Base-by-base conservation (phyloP, 1,140 invertebrate genomes). In the Penaeus indicus region DNA sequence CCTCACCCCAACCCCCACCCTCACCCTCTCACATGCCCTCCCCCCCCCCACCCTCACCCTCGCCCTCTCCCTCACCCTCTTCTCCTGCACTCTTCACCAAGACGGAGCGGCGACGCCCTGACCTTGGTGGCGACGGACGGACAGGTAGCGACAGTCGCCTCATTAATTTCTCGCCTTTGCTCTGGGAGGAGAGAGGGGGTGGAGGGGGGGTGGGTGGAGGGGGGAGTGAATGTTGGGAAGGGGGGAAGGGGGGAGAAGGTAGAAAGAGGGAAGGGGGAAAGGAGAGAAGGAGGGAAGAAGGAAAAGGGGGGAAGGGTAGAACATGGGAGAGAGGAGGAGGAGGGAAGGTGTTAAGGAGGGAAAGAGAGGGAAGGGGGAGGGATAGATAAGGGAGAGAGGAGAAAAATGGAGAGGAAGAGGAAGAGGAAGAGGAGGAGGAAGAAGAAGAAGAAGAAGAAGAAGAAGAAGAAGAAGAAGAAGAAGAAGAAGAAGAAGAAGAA, bases 101-200 rank as follows among this genome's bases (percentile, higher is more conserved):
- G 7, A 4, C 38, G 38, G 38, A 42, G 38, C 7, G 38, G 38
- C 38, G 38, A 42, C 38, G 7, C 38, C 38, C 38, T 42, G 38
- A 42, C 38, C 38, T 42, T 42, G 60, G n/a, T 3, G 25, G 75
- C 16, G 47, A 22, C 75, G 47, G 47, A 22, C 75, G 47, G 77
- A 42, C 77, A 42, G 77, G 54, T 42, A 47, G 32, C 32, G 77
- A 42, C 54, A 32, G 32, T 79, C 77, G 13, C 13, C 13, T 25
- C 22, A 47, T 42, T 42, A 79, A 47, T 79, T 79, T 47, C 54
- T 79, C 77, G 77, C 32, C 54, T 69, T 69, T 27, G 27, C 38
- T 38, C 47, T 79, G 21, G 18, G 10, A 42, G 11, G 54, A 27
- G 54, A 79, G 22, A 79, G 54, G 25, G 27, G 32, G 54, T 16